Evolutionary conservation across 2,888 invertebrate genomes (phyloP).

Genomic region (Carabus problematicus): DNA sequence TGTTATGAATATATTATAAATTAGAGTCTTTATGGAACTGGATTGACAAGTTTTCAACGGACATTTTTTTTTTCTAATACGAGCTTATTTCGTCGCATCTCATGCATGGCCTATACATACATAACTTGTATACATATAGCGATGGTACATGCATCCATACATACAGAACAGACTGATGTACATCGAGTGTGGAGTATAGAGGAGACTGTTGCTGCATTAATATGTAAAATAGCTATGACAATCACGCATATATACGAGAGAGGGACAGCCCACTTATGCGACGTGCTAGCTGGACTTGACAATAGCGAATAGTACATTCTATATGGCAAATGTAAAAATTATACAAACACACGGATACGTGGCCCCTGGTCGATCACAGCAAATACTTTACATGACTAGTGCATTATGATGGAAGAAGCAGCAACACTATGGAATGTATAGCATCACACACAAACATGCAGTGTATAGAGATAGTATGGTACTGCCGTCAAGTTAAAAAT

Average conservation of each 20-base stretch:
- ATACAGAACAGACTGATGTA: too few relatives aligned
- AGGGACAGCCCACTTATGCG: too few relatives aligned
- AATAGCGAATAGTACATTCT: too few relatives aligned
- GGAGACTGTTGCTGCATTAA: constrained; percentile 6
- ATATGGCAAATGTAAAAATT: not conserved
- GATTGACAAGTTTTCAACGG: constrained; percentile 40
- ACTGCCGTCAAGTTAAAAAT: constrained; percentile 13
- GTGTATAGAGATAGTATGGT: too few relatives aligned
- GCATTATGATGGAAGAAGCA: too few relatives aligned
- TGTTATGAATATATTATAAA: constrained; percentile 42
- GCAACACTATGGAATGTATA: too few relatives aligned
- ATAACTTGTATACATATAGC: not conserved
- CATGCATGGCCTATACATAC: constrained; percentile 22
- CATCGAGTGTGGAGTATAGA: too few relatives aligned
- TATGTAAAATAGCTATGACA: constrained; percentile 14
- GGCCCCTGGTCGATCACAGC: too few relatives aligned
- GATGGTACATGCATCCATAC: too few relatives aligned
- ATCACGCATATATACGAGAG: constrained; percentile 1
- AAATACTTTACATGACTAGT: too few relatives aligned
- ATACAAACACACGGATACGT: constrained; percentile 13
- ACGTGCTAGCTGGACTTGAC: too few relatives aligned
- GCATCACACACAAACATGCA: too few relatives aligned
- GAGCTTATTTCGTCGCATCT: constrained; percentile 29
- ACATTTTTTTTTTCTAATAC: constrained; percentile 38
- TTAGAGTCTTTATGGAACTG: constrained; percentile 41